Percentiles rank a stretch among this genome's conserved stretches.
Conservation (phyloP, 2,888 invertebrate genomes). For the Lochmaea capreae region DNA sequence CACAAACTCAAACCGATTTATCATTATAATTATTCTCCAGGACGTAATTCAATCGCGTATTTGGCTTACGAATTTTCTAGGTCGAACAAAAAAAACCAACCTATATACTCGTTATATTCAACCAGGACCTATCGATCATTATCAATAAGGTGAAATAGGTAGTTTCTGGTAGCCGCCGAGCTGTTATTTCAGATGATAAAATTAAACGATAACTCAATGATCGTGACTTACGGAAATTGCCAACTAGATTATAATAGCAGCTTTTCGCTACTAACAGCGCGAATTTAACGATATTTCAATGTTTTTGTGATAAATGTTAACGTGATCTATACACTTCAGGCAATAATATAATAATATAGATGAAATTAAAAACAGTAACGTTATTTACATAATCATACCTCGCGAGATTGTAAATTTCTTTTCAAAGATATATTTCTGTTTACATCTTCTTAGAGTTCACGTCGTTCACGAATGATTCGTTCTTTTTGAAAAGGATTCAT, state of each 20-base stretch:
- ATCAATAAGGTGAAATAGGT: constrained; percentile 13
- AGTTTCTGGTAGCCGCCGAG: constrained; percentile 11
- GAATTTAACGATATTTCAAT: constrained; percentile 10
- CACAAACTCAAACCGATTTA: too few relatives aligned
- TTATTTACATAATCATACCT: too few relatives aligned
- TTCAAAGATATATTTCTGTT: too few relatives aligned
- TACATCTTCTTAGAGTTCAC: too few relatives aligned
- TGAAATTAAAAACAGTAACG: background rate
- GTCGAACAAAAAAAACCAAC: background rate
- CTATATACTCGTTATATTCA: background rate
- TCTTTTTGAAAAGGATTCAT: too few relatives aligned
- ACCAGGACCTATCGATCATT: constrained; percentile 4
- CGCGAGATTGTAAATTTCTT: too few relatives aligned
- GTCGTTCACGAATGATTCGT: too few relatives aligned
- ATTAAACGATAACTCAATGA: constrained; percentile 5
- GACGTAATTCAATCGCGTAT: too few relatives aligned
- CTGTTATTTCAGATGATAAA: constrained; percentile 15
- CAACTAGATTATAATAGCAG: constrained; percentile 2
- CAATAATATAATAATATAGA: background rate
- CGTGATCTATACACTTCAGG: background rate
- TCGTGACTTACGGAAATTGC: constrained; percentile 17
- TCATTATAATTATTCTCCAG: too few relatives aligned
- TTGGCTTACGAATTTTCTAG: background rate
- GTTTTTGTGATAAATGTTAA: constrained; percentile 5
- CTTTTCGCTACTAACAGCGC: constrained; percentile 2